Base-by-base conservation (phyloP, 2,113 vertebrate genomes). In the Antidorcas marsupialis region DNA sequence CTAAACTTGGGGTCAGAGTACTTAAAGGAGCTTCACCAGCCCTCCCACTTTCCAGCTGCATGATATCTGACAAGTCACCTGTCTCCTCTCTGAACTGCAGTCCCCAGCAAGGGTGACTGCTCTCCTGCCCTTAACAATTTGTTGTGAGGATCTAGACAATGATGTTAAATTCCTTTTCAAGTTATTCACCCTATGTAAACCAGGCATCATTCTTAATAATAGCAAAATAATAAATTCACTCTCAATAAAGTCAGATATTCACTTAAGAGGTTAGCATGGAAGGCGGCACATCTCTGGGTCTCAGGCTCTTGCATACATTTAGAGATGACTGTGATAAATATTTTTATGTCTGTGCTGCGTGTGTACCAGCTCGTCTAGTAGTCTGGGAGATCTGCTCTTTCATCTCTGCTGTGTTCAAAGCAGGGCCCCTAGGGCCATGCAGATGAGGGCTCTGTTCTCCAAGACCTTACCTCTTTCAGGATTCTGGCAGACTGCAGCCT, bases 381-480 rank as follows among this genome's bases (percentile, higher is more conserved):
- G 88, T 74, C 94, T 27, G 57, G 53, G 86, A 89, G 86, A 94
- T 90, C 64, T 91, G 52, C 50, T 76, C 95, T 98, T 98, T 97
- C 91, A 96, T 98, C 93, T 87, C 95, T 79, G 57, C 95, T 17
- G 28, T 83, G 81, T 97, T 96, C 95, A 93, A 95, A 97, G 96
- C 39, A 39, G 47, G 47, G 92, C 94, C 94, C 90, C 55, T 60
- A 64, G 94, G 88, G 93, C 94, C 89, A 83, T 62, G 88, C 90
- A 93, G 96, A 97, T 93, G 94, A 92, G 12, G 19, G 53, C 96
- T 95, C 95, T 87, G 87, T 95, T 90, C 96, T 94, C 89, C 45
- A 27, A 97, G 82, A 82, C 74, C 3, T 47, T 36, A 81, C 78
- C n/a, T 78, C 43, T 94, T 87, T 88, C 21, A 59, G 76, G 71